Conservation (phyloP, 2,113 vertebrate genomes). For the Nipponia nippon region DNA sequence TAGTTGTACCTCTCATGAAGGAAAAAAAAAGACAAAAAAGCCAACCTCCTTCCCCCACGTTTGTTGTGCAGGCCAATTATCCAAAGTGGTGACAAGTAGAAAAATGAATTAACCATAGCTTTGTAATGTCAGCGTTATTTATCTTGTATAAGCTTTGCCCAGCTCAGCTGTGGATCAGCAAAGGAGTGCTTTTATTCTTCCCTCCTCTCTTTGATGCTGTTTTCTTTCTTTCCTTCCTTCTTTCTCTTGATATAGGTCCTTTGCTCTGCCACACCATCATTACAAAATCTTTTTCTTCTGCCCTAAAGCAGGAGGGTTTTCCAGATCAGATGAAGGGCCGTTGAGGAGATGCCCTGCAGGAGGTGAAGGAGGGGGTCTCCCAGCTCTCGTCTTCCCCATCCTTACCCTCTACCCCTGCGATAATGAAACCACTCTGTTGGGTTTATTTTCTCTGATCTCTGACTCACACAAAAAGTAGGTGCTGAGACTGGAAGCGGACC, state of each 20-base stretch:
- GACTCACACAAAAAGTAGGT: background rate
- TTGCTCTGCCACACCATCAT: background rate
- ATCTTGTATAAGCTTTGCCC: conserved; percentile 59
- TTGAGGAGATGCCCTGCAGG: background rate
- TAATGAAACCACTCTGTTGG: background rate
- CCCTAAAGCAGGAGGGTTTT: background rate
- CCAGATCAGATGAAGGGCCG: background rate
- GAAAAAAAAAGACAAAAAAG: background rate
- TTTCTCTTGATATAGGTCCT: background rate
- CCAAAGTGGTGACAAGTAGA: conserved; percentile 51
- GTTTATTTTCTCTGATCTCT: conserved; percentile 6
- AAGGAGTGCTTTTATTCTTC: conserved; percentile 26
- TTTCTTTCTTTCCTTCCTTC: background rate
- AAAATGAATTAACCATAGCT: conserved; percentile 56
- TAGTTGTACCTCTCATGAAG: background rate
- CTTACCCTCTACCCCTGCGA: background rate
- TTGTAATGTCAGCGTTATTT: conserved; percentile 62
- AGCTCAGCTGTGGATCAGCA: conserved; percentile 61
- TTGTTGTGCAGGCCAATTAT: conserved; percentile 69
- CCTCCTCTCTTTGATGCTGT: conserved; percentile 25
- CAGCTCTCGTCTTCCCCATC: background rate
- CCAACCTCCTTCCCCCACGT: conserved; percentile 1
- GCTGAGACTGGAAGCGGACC: background rate
- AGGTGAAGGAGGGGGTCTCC: background rate
- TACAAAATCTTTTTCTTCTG: background rate